phyloP scores from a whole-genome alignment of 2,797 vertebrate species.

The Ceyx erithaca region DNA sequence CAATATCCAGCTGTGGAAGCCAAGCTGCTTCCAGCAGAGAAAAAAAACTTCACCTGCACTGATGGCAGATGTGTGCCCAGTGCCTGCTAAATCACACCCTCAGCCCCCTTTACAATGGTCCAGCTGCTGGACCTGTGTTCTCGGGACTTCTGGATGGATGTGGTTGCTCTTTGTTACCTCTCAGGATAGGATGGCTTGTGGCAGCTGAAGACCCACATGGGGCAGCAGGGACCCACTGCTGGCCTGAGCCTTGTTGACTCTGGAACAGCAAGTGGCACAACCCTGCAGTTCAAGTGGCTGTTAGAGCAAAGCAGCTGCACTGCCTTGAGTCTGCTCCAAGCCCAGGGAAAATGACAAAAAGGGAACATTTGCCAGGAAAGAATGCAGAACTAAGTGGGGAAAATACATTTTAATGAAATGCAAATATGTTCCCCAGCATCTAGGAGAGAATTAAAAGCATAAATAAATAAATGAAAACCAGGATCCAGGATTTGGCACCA shows the following conservation, averaged over 20 bases:
- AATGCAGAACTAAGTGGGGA: constrained; percentile 41
- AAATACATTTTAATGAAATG: constrained; percentile 65
- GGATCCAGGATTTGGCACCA: background rate
- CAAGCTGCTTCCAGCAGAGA: background rate
- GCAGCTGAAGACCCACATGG: accelerated
- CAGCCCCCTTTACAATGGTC: background rate
- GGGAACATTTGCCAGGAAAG: background rate
- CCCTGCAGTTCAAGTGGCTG: background rate
- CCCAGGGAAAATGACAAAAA: constrained; percentile 17
- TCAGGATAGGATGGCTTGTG: background rate
- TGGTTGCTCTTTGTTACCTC: background rate
- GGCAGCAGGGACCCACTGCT: background rate
- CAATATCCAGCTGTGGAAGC: background rate
- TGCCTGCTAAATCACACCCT: background rate
- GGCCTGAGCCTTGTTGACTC: background rate
- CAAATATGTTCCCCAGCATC: constrained; percentile 45
- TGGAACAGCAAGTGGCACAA: background rate
- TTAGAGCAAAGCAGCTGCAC: constrained; percentile 17
- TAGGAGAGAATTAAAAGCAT: constrained; percentile 55
- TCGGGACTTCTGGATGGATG: accelerated
- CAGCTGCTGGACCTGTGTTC: background rate
- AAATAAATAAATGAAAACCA: constrained; percentile 37
- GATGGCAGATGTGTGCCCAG: background rate
- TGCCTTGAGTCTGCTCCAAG: background rate
- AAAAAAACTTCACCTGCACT: background rate